Evolutionary conservation across 2,888 invertebrate genomes (phyloP).

Genomic region (Meteorus colon): DNA sequence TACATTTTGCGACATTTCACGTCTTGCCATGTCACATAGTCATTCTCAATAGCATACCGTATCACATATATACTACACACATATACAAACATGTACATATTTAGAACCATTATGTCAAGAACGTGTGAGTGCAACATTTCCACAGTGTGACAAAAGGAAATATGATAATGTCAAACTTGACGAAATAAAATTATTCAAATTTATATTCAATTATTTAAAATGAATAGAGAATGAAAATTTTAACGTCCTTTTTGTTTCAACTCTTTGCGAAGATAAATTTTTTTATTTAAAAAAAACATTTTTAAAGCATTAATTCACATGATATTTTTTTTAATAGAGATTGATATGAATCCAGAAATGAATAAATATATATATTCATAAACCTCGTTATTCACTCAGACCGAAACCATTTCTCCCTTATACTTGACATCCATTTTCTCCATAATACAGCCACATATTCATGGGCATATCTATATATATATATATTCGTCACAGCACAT

Average conservation of each 20-base stretch:
- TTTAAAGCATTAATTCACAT: constrained; percentile 40
- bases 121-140: neutral
- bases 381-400: constrained; percentile 53
- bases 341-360: constrained; percentile 55
- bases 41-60: neutral
- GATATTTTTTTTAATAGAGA: constrained; percentile 55
- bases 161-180: constrained; percentile 1
- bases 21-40: neutral
- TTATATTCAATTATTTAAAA: neutral
- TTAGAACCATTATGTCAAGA: neutral
- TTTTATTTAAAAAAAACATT: neutral
- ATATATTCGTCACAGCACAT: constrained; percentile 34
- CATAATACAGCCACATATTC: neutral
- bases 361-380: constrained; percentile 41
- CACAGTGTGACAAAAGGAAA: neutral
- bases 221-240: too few species aligned
- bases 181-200: neutral
- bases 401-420: constrained; percentile 42
- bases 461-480: constrained; percentile 18
- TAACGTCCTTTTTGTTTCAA: too few species aligned
- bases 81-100: neutral
- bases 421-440: constrained; percentile 28
- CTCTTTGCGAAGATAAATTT: too few species aligned
- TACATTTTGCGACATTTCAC: constrained; percentile 4
- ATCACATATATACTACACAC: neutral